These are phyloP conservation scores for Callospermophilus lateralis DNA, from an alignment of 2,113 vertebrate species.

Conservation along the genomic window DNA sequence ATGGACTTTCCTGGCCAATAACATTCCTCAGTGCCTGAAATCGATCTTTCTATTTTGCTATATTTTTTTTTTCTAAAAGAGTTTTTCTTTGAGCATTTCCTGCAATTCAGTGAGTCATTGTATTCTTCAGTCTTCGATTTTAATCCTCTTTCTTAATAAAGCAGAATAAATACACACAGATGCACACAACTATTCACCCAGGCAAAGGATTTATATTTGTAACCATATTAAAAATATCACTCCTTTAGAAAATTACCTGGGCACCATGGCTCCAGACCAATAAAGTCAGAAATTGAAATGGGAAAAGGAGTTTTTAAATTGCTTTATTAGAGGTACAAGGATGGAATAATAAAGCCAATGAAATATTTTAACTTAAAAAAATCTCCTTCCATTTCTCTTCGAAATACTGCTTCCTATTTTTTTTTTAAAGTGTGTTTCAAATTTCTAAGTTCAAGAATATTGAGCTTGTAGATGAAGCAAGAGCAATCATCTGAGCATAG, in stretches of 20 bases:
- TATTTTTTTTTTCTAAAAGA: not conserved
- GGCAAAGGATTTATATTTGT: not conserved
- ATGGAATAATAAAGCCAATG: not conserved
- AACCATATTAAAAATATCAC: slow-evolving; percentile 14
- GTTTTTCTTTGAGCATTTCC: slow-evolving; percentile 24
- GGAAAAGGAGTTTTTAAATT: not conserved
- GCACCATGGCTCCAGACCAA: not conserved
- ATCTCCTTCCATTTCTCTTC: not conserved
- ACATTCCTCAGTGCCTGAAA: not conserved
- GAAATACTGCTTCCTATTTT: not conserved
- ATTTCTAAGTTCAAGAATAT: not conserved
- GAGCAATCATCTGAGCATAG: not conserved
- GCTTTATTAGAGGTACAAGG: not conserved
- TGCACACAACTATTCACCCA: not conserved
- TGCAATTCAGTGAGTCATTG: not conserved
- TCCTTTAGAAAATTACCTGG: slow-evolving; percentile 39
- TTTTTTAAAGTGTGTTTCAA: not conserved
- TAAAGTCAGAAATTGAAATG: not conserved
- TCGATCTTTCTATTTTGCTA: not conserved
- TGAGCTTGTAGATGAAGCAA: not conserved
- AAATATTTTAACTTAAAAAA: slow-evolving; percentile 8
- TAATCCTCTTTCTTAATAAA: slow-evolving; percentile 28
- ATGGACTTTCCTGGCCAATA: not conserved
- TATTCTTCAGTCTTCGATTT: not conserved
- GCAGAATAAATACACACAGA: not conserved